These are phyloP conservation scores for Chiloscyllium plagiosum DNA, from an alignment of 2,113 vertebrate species.

Conservation along the genomic window DNA sequence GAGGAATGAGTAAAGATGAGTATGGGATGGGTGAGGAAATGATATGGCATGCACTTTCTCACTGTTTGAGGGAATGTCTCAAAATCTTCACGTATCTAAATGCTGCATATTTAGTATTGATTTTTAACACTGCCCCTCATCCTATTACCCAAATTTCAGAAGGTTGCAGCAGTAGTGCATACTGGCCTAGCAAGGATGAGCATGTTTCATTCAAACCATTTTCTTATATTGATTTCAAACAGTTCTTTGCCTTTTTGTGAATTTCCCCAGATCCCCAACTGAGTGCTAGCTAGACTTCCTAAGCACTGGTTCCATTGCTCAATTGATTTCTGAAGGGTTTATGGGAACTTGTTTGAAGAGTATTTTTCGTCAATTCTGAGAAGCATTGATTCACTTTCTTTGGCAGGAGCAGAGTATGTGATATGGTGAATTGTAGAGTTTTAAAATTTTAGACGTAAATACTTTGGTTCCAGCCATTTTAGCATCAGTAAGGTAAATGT, in stretches of 20 bases:
- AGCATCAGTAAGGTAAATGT: neutral
- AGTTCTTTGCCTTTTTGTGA: neutral
- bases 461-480: neutral
- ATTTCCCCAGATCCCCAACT: neutral
- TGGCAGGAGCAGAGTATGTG: neutral
- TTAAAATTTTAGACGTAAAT: neutral
- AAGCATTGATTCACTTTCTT: neutral
- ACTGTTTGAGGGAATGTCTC: neutral
- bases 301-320: neutral
- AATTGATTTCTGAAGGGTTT: neutral
- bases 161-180: neutral
- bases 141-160: neutral
- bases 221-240: neutral
- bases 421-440: neutral
- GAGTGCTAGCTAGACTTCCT: neutral
- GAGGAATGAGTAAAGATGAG: neutral
- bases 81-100: neutral
- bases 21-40: neutral
- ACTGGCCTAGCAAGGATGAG: neutral
- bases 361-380: neutral
- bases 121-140: neutral
- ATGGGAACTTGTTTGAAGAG: neutral
- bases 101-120: neutral
- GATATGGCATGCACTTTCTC: neutral
- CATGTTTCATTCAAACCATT: neutral